Base-by-base conservation (phyloP, 2,113 vertebrate species). In the Ictalurus furcatus region DNA sequence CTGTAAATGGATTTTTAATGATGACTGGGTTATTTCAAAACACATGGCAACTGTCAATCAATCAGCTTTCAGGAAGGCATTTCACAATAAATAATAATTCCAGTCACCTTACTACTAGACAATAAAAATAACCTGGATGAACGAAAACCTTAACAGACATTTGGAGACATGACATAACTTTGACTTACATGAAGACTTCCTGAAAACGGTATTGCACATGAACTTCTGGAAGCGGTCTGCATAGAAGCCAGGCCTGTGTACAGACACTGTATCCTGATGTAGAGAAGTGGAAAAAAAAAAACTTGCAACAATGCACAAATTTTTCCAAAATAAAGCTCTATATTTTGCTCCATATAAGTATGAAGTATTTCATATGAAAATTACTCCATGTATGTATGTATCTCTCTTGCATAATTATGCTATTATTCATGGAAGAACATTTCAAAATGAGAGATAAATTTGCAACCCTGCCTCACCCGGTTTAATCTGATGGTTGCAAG, bases 221-320 rank as follows among this genome's bases (percentile, higher is more conserved):
- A 99, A 99, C 84, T 93, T 97, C 81, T 98, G 97, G 94, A 99
- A 99, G 23, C 98, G 94, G 0, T 99, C 98, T 0, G 98, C 97
- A 0, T 99, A 99, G 94, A 99, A 99, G 85, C 97, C 92, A 8
- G 98, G 98, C 59, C 97, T 95, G 94, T 99, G 98, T 85, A 99
- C 98, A 0, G 98, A 99, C 0, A 99, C 97, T 0, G 97, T 98
- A 90, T 99, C 98, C 98, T 99, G 76, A 48, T 73, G n/a, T 85
- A 56, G 34, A 81, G 12, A 63, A 44, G 2, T 58, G 59, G n/a
- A 6, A 44, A 6, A 65, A 40, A 63, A 83, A 67, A 71, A 52
- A 52, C 9, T 67, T n/a, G 2, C 48, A 52, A 52, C 48, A 52
- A 28, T 61, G 19, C 16, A 67, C 11, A 4, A 4, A 16, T 30